A percentile compares a stretch with the other conserved stretches of the same genome.
phyloP scores from a whole-genome alignment of 1,140 invertebrate genomes.

The Paraescarpia echinospica region DNA sequence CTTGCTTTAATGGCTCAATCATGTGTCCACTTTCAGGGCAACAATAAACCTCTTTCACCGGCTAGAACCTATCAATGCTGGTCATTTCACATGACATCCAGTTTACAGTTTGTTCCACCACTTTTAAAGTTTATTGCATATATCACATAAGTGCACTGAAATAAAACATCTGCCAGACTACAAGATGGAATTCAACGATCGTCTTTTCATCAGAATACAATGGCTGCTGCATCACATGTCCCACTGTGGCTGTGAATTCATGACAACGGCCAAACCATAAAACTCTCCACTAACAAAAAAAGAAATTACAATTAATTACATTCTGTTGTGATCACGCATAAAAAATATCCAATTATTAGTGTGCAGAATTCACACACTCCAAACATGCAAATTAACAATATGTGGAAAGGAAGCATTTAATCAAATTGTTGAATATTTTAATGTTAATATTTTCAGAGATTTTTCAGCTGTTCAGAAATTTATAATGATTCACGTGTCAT shows the following conservation, averaged over 20 bases:
- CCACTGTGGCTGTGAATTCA: not conserved
- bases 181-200: not conserved
- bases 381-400: not conserved
- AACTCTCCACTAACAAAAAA: not conserved
- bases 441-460: not conserved
- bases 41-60: not conserved
- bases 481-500: not conserved
- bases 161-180: not conserved
- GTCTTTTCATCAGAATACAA: not conserved
- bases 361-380: not conserved
- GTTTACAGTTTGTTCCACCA: not conserved
- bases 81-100: not conserved
- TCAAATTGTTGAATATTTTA: not conserved
- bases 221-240: too few species aligned
- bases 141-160: not conserved
- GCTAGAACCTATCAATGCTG: not conserved
- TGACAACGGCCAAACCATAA: not conserved
- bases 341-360: not conserved
- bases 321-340: not conserved
- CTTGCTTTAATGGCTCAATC: not conserved
- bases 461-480: not conserved
- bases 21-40: not conserved
- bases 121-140: not conserved
- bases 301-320: not conserved
- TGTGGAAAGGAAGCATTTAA: not conserved